Evolutionary conservation across 1,140 invertebrate genomes (phyloP).

Genomic region (Delia radicum): DNA sequence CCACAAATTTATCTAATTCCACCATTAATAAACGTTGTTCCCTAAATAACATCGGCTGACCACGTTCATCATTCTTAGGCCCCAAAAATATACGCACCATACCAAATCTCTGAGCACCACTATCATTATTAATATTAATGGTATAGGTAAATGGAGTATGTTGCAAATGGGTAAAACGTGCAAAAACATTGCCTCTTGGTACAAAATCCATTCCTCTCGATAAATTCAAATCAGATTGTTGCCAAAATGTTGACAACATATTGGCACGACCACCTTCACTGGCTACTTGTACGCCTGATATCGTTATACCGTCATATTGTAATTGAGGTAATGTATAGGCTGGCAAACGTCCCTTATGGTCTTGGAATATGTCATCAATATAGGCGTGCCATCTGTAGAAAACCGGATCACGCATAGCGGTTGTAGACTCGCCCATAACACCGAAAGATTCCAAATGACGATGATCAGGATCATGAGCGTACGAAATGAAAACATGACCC

Average conservation of each 20-base stretch:
- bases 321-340: slow-evolving; percentile 64
- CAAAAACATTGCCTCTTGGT: slow-evolving; percentile 69
- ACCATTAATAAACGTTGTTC: slow-evolving; percentile 72
- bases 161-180: slow-evolving; percentile 73
- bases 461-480: slow-evolving; percentile 72
- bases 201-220: slow-evolving; percentile 76
- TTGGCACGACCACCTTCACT: slow-evolving; percentile 59
- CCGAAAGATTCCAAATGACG: slow-evolving; percentile 68
- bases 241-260: slow-evolving; percentile 69
- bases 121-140: slow-evolving; percentile 66
- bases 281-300: slow-evolving; percentile 60
- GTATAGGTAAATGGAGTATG: slow-evolving; percentile 70
- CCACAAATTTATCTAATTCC: slow-evolving; percentile 75
- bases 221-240: slow-evolving; percentile 71
- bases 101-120: slow-evolving; percentile 59
- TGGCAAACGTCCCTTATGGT: slow-evolving; percentile 71
- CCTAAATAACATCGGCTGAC: slow-evolving; percentile 63
- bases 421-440: slow-evolving; percentile 70
- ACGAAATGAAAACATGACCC: slow-evolving; percentile 67
- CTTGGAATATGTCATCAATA: slow-evolving; percentile 76
- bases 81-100: slow-evolving; percentile 78
- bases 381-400: slow-evolving; percentile 85
- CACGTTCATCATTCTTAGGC: slow-evolving; percentile 69
- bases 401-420: slow-evolving; percentile 78
- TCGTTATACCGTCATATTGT: slow-evolving; percentile 64